Conservation (phyloP, 2,113 vertebrate species). For the Brachyhypopomus gauderio region DNA sequence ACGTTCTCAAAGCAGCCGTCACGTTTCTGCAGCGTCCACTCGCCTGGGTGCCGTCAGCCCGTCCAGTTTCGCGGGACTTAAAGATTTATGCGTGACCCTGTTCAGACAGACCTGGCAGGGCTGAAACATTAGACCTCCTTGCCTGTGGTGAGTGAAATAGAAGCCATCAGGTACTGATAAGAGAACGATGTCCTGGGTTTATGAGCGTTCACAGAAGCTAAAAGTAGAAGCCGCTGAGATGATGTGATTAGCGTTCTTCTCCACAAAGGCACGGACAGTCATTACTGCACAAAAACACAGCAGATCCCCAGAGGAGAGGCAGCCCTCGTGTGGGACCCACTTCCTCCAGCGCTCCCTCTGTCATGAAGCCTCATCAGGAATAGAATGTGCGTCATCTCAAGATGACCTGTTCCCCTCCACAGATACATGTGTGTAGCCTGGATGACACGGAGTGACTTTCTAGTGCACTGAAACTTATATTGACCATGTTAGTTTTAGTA, state of each 20-base stretch:
- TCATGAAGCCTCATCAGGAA: background rate
- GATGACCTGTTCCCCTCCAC: background rate
- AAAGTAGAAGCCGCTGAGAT: conserved; percentile 20
- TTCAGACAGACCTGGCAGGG: background rate
- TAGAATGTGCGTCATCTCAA: conserved; percentile 9
- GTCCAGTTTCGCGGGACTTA: background rate
- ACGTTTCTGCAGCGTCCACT: background rate
- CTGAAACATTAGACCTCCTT: background rate
- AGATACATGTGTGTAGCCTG: background rate
- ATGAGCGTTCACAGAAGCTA: conserved; percentile 22
- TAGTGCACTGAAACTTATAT: background rate
- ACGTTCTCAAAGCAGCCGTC: background rate
- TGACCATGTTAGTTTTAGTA: background rate
- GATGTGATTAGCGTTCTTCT: conserved; percentile 33
- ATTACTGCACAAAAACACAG: conserved; percentile 29
- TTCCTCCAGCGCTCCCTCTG: background rate
- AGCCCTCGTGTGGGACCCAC: background rate
- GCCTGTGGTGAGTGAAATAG: conserved; percentile 1
- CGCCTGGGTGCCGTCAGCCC: background rate
- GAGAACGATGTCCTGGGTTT: conserved; percentile 13
- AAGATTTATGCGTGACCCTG: background rate
- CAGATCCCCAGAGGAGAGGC: conserved; percentile 30
- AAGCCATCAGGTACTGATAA: conserved; percentile 19
- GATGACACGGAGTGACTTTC: conserved; percentile 2
- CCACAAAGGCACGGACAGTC: conserved; percentile 11